These are phyloP conservation scores for Hyalella azteca DNA, from an alignment of 2,888 invertebrate species.

Conservation along the genomic window DNA sequence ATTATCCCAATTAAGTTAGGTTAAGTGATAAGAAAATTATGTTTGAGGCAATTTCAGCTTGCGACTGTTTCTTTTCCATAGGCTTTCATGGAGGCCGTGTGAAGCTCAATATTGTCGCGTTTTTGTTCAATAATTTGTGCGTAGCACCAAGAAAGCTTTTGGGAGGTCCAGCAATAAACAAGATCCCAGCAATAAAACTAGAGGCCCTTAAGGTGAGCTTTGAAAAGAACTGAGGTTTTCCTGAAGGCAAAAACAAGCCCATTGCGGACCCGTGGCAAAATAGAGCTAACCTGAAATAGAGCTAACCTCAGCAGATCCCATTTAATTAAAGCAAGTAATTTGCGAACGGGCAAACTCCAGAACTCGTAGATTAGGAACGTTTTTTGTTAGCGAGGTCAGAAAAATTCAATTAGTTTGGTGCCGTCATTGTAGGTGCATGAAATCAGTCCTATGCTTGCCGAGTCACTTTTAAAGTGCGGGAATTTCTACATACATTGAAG, in stretches of 20 bases:
- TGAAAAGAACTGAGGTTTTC: neutral
- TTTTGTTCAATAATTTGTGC: too few species aligned
- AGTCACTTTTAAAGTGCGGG: neutral
- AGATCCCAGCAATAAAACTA: neutral
- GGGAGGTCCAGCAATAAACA: constrained; percentile 13
- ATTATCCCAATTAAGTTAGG: too few species aligned
- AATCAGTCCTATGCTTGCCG: neutral
- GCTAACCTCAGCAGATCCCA: neutral
- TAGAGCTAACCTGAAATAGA: neutral
- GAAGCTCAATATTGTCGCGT: too few species aligned
- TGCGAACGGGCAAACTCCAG: neutral
- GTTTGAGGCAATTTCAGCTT: too few species aligned
- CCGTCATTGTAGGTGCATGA: neutral
- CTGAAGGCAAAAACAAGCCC: constrained; percentile 5
- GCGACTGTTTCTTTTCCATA: too few species aligned
- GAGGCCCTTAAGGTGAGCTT: constrained; percentile 10
- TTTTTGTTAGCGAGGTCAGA: neutral
- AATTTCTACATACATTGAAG: too few species aligned
- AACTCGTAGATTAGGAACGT: neutral
- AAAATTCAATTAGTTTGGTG: neutral
- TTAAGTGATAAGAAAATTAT: too few species aligned
- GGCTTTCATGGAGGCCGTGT: too few species aligned
- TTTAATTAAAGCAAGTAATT: neutral
- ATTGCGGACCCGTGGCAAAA: constrained; percentile 2
- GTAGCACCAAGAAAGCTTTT: too few species aligned